Conservation (phyloP, 1,140 invertebrate species). For the Capitella teleta region DNA sequence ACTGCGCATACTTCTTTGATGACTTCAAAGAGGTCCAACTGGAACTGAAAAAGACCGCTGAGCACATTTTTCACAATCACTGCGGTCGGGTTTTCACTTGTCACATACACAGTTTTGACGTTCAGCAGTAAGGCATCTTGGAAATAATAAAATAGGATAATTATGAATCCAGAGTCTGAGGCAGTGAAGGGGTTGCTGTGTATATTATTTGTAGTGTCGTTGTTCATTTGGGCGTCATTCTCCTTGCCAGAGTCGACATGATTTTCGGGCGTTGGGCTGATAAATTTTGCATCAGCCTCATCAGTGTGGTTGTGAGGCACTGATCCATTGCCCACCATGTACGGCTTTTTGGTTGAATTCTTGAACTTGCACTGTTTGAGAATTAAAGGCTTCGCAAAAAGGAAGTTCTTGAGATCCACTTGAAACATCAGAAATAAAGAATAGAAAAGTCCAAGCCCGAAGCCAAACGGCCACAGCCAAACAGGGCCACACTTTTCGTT, state of each 20-base stretch:
- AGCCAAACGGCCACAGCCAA: not conserved
- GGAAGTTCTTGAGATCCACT: constrained; percentile 6
- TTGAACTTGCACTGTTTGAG: too few species aligned
- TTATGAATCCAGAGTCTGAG: constrained; percentile 4
- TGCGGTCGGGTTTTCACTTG: not conserved
- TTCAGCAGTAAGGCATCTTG: constrained; percentile 7
- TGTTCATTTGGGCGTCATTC: too few species aligned
- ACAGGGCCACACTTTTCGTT: not conserved
- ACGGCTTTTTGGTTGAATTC: too few species aligned
- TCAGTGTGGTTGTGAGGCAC: too few species aligned
- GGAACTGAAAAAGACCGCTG: constrained; percentile 3
- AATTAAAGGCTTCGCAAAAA: constrained; percentile 1
- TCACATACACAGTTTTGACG: not conserved
- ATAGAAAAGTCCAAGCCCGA: constrained; percentile 3
- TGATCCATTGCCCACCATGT: too few species aligned
- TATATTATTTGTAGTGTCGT: too few species aligned
- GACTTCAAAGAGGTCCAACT: constrained; percentile 5
- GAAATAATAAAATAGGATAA: constrained; percentile 12
- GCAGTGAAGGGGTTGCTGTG: too few species aligned
- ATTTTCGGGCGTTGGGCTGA: too few species aligned
- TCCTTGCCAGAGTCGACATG: too few species aligned
- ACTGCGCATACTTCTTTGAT: constrained; percentile 2
- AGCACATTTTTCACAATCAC: not conserved
- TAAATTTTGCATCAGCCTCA: too few species aligned
- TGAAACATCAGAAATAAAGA: constrained; percentile 3